Evolutionary conservation across 2,113 vertebrate genomes (phyloP), one percentile per base, ranked within the genome.

Genomic region (Phrynocephalus versicolor): DNA sequence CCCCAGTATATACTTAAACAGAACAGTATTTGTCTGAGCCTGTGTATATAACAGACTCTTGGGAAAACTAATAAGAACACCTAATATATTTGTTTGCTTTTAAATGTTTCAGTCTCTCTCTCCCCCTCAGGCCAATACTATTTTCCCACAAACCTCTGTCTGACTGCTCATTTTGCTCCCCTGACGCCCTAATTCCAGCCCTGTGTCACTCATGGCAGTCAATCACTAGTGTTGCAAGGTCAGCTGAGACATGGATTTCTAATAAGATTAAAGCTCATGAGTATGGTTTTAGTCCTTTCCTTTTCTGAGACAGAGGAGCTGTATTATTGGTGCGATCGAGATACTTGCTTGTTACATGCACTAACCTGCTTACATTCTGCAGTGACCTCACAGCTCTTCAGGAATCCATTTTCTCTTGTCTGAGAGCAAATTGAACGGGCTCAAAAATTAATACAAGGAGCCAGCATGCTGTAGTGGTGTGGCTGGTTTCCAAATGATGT

Each of bases 241-340:
- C 96, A 96, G 90, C 88, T 91, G 94, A 95, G 95, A 96, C 92
- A 91, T 88, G 93, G 94, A 94, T 95, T 95, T 96, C 94, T 96
- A 96, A 96, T 94, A 93, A 97, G 96, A 96, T 97, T 95, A 97
- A 95, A 95, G 94, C 91, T 95, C 94, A 92, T 95, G 93, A 91
- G 89, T 83, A 57, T 58, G 89, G 94, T 90, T 95, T 96, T 94
- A 95, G 93, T 90, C 94, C 90, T 94, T 96, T 96, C 94, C 94
- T 93, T 96, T 96, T 96, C 94, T 92, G 95, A 94, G 93, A 69
- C 83, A 77, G 77, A 89, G 80, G 89, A 95, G 92, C 83, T 91
- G 83, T 90, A 92, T 94, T 93, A 91, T 64, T 93, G 88, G 87
- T 86, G 86, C 89, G 81, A 85, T 78, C 65, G 58, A 92, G 78